Percentiles rank a stretch among this genome's conserved stretches.
Evolutionary conservation across 2,113 vertebrate genomes (phyloP).

Genomic region (Suricata suricatta): DNA sequence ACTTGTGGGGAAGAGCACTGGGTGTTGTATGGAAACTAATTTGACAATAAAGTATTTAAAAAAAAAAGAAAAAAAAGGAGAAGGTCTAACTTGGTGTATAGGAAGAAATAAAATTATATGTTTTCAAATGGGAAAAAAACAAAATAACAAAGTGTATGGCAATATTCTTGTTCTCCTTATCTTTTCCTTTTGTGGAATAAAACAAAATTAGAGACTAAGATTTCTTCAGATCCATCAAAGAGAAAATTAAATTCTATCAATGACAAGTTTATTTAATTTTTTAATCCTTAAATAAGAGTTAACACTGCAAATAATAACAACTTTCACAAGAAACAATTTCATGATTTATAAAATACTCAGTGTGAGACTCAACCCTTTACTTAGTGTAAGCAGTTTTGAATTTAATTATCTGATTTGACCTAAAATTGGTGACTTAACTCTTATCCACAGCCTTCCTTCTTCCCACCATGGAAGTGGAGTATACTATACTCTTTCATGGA

Average conservation of each 20-base stretch:
- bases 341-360: neutral
- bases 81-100: too few species aligned
- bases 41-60: too few species aligned
- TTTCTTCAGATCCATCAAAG: neutral
- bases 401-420: neutral
- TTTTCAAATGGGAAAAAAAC: too few species aligned
- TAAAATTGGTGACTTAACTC: neutral
- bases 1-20: too few species aligned
- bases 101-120: too few species aligned
- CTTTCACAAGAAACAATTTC: neutral
- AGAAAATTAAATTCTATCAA: neutral
- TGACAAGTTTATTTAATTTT: neutral
- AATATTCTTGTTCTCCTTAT: neutral
- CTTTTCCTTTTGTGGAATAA: neutral
- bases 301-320: neutral
- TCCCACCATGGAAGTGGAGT: neutral
- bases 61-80: too few species aligned
- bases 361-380: neutral
- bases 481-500: neutral
- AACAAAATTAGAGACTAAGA: neutral
- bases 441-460: rapidly evolving
- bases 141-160: too few species aligned
- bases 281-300: neutral
- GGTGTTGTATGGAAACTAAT: too few species aligned
- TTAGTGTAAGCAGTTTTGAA: neutral